Conservation (phyloP, 2,113 vertebrate species). For the Dendrocopos noguchii region DNA sequence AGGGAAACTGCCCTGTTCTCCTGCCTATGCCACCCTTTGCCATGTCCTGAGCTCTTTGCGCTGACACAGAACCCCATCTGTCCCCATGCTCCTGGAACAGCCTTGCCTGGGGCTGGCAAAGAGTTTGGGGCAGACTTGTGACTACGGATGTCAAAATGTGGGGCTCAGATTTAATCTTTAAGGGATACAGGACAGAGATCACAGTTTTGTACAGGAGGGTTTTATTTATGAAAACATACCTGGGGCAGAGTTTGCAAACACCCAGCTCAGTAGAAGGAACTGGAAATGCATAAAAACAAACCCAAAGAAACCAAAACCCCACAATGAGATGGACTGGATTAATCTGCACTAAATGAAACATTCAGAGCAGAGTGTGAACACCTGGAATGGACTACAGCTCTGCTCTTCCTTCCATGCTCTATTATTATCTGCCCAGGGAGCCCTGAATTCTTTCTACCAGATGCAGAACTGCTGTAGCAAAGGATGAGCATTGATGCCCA, state of each 20-base stretch:
- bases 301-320: not conserved
- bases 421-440: not conserved
- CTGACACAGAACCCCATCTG: not conserved
- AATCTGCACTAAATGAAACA: not conserved
- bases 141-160: rapidly evolving
- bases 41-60: not conserved
- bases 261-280: not conserved
- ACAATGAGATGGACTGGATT: not conserved
- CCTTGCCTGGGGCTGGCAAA: not conserved
- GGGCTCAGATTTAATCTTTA: not conserved
- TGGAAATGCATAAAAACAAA: not conserved
- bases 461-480: not conserved
- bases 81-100: not conserved
- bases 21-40: not conserved
- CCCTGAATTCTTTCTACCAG: not conserved
- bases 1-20: not conserved
- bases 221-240: not conserved
- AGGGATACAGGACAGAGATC: not conserved
- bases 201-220: not conserved
- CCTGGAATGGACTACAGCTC: not conserved
- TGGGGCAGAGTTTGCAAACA: not conserved
- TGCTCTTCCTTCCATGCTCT: not conserved
- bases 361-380: not conserved
- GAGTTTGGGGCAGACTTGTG: too few species aligned
- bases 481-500: not conserved